These are phyloP conservation scores for Drosophila trichaetosa DNA, from an alignment of 2,888 invertebrate species.

Conservation along the genomic window DNA sequence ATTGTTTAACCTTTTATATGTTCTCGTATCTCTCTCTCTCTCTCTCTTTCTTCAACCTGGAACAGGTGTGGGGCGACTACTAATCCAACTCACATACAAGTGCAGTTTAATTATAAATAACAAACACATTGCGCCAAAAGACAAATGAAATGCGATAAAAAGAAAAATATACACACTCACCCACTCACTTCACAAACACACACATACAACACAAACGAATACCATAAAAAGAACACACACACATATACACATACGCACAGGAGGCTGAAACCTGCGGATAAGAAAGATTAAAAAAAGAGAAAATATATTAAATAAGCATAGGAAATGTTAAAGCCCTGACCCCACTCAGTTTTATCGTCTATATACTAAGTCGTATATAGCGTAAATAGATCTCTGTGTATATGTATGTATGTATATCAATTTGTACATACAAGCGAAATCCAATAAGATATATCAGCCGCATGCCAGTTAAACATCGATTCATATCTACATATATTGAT, in stretches of 20 bases:
- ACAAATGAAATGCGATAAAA: constrained; percentile 46
- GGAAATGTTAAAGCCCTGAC: constrained; percentile 27
- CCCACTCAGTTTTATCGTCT: constrained; percentile 42
- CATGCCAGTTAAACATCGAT: constrained; percentile 16
- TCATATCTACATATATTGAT: constrained; percentile 8
- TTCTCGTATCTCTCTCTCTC: constrained; percentile 45
- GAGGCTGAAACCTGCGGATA: constrained; percentile 40
- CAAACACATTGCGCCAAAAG: constrained; percentile 55
- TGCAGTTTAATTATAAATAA: constrained; percentile 67
- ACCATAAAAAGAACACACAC: constrained; percentile 11
- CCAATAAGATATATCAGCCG: constrained; percentile 37
- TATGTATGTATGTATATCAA: constrained; percentile 59
- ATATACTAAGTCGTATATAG: constrained; percentile 19
- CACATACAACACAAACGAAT: constrained; percentile 21
- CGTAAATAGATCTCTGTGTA: constrained; percentile 16
- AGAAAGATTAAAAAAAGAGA: constrained; percentile 8
- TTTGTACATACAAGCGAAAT: constrained; percentile 59
- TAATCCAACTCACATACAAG: constrained; percentile 78
- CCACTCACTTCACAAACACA: constrained; percentile 27
- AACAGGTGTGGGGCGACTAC: constrained; percentile 85
- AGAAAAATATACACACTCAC: constrained; percentile 33
- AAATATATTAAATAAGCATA: constrained; percentile 37
- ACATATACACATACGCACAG: constrained; percentile 25
- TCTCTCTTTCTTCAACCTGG: constrained; percentile 72
- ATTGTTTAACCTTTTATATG: constrained; percentile 54